A percentile compares a stretch with the other conserved stretches of the same genome.
Evolutionary conservation across 2,113 vertebrate genomes (phyloP).

Genomic region (Cyanoramphus novaezelandiae): DNA sequence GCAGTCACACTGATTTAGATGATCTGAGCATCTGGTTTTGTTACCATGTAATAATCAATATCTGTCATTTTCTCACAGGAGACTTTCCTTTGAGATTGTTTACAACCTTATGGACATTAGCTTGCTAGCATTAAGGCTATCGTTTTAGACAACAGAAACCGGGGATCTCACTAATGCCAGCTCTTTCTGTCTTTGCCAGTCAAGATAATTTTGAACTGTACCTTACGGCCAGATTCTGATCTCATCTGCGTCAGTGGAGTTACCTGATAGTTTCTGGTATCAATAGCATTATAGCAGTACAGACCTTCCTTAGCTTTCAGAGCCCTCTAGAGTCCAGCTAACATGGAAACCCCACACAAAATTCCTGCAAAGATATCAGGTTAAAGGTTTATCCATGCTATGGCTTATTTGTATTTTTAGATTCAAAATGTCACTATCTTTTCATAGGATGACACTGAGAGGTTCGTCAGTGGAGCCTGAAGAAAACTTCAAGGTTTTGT

Average conservation of each 20-base stretch:
- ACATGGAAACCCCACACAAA: neutral
- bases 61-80: neutral
- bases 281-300: neutral
- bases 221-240: neutral
- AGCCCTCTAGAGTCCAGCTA: neutral
- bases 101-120: neutral
- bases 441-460: neutral
- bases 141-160: neutral
- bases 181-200: neutral
- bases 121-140: neutral
- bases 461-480: neutral
- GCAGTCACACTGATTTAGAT: neutral
- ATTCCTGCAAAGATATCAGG: neutral
- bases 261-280: neutral
- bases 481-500: neutral
- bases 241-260: neutral
- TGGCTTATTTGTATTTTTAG: neutral
- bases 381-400: neutral
- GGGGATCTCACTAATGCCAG: neutral
- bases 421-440: neutral
- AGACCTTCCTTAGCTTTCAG: neutral
- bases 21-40: neutral
- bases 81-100: neutral
- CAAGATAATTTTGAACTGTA: neutral
- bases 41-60: neutral